Percentiles rank a stretch among this genome's conserved stretches.
Conservation (phyloP, 1,140 invertebrate species). For the Glossosoma conforme region DNA sequence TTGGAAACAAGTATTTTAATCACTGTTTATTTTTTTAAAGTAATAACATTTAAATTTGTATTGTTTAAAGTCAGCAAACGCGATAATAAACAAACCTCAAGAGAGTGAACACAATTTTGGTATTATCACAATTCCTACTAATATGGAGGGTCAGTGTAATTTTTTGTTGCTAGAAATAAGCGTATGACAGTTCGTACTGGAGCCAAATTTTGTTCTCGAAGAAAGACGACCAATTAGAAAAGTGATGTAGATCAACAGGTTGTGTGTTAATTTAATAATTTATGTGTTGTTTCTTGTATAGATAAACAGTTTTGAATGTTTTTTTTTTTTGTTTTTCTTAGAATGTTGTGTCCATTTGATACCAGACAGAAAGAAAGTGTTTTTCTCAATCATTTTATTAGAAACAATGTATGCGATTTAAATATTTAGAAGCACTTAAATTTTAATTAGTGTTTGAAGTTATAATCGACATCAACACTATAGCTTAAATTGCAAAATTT, state of each 20-base stretch:
- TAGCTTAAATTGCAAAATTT: too few relatives aligned
- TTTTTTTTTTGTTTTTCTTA: slow-evolving; percentile 29
- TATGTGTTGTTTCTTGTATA: not conserved
- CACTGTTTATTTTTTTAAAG: not conserved
- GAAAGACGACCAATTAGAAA: slow-evolving; percentile 25
- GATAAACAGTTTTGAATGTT: not conserved
- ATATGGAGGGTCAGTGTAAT: slow-evolving; percentile 38
- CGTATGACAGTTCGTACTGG: slow-evolving; percentile 67
- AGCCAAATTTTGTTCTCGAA: slow-evolving; percentile 65
- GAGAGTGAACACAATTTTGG: not conserved
- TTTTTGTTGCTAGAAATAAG: slow-evolving; percentile 57
- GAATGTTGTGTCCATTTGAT: slow-evolving; percentile 65
- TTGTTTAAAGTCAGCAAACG: not conserved
- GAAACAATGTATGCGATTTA: not conserved
- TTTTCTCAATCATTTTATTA: not conserved
- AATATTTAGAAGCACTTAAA: not conserved
- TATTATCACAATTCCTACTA: not conserved
- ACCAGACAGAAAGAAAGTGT: slow-evolving; percentile 56
- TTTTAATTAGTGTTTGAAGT: not conserved
- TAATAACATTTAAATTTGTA: not conserved
- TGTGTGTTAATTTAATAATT: not conserved
- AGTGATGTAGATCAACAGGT: slow-evolving; percentile 6
- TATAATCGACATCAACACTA: not conserved
- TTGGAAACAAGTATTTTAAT: not conserved
- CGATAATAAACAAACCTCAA: too few relatives aligned